These are phyloP conservation scores for Atractosteus spatula DNA, from an alignment of 2,113 vertebrate genomes.

Conservation along the genomic window DNA sequence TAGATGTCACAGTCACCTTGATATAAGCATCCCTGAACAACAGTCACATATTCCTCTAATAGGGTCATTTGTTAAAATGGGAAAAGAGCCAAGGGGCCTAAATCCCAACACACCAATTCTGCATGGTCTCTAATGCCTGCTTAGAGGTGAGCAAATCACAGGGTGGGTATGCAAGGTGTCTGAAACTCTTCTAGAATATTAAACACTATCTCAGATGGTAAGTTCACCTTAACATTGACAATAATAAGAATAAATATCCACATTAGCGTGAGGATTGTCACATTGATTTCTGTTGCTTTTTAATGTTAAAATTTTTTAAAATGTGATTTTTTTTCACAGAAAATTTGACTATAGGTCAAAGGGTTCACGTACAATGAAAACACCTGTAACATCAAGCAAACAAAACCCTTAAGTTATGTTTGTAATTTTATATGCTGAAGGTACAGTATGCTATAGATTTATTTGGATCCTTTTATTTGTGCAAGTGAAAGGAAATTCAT, in stretches of 20 bases:
- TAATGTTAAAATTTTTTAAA: no score
- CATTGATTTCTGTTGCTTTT: no score
- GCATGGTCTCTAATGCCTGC: not conserved
- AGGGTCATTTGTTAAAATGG: not conserved
- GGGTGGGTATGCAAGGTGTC: not conserved
- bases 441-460: not conserved
- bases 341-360: no score
- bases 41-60: not conserved
- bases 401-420: no score
- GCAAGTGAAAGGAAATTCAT: not conserved
- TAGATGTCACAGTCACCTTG: not conserved
- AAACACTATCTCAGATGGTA: not conserved
- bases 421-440: no score
- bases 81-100: not conserved
- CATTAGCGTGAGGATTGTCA: no score
- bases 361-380: no score
- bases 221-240: not conserved
- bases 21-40: not conserved
- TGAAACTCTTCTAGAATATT: not conserved
- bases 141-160: not conserved
- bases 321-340: no score
- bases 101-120: slow-evolving; percentile 2
- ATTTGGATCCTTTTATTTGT: not conserved
- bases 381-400: no score
- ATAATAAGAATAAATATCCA: not conserved